Evolutionary conservation across 2,797 vertebrate species (phyloP), one percentile per base, ranked within the genome.

Genomic region (Acrossocheilus wenchowensis): DNA sequence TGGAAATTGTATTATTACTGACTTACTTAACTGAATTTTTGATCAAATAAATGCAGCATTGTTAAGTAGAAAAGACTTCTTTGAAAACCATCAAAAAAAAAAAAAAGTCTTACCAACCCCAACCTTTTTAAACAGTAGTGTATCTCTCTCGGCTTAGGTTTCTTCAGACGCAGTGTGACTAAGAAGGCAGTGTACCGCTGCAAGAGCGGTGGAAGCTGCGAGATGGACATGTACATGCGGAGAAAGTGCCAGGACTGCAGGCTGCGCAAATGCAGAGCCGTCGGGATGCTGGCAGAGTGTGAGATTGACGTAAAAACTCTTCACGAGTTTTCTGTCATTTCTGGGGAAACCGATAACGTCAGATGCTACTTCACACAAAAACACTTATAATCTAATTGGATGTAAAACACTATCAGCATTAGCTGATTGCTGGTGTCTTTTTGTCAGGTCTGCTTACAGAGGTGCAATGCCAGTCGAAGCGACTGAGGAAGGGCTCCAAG

Each of bases 141-240:
- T 4, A 50, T 50, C 26, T 21, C 64, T 66, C 17, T 41, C 74
- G 23, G 23, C 2, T 82, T 88, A 98, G 97, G 97, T 14, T 99
- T 99, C 90, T 99, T 98, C 89, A 93, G 97, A 68, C 96, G 96
- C 4, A 98, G 97, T 23, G 97, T 99, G 86, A 98, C 97, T 30
- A 99, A 98, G 91, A 98, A 99, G 48, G 97, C 97, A 0, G 97
- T 97, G 60, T 98, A 98, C 85, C 96, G 95, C 85, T 99, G 98
- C 89, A 98, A 99, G 94, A 98, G 95, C 2, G 97, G 97, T 0
- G 97, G 98, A 0, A 93, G 96, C 89, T 98, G 98, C 86, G 97
- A 99, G 95, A 98, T 99, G 97, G 97, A 98, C 94, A 97, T 98
- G 97, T 98, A 99, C 92, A 99, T 98, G 97, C 93, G 97, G 52